phyloP scores from a whole-genome alignment of 2,888 invertebrate species.

The Lycocerus yunnanus region DNA sequence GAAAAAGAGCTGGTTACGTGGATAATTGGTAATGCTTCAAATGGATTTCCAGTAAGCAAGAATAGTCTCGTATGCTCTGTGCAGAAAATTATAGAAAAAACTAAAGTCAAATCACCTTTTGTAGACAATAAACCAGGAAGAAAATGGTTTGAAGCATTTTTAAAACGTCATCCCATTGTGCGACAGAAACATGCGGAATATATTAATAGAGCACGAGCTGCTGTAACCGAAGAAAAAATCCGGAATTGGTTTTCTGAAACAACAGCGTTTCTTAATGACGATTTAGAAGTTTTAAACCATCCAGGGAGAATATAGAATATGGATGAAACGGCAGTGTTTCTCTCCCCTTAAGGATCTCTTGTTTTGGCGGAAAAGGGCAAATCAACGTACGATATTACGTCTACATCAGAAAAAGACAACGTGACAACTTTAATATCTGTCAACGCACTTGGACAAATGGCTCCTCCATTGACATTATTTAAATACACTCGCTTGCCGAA shows the following conservation, averaged over 20 bases:
- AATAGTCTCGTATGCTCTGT: constrained; percentile 5
- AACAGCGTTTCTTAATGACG: constrained; percentile 19
- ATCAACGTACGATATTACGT: neutral
- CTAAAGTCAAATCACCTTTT: neutral
- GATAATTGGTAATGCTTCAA: neutral
- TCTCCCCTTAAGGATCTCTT: neutral
- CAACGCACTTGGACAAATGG: neutral
- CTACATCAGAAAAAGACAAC: constrained; percentile 1
- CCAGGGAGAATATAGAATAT: constrained; percentile 3
- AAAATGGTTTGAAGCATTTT: neutral
- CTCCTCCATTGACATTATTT: neutral
- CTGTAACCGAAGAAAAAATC: constrained; percentile 32
- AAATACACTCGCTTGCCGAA: neutral
- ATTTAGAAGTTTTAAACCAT: constrained; percentile 21
- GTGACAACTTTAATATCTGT: neutral
- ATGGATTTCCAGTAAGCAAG: constrained; percentile 6
- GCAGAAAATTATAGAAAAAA: neutral
- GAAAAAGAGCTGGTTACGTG: constrained; percentile 5
- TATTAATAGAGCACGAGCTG: constrained; percentile 27
- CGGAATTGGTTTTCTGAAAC: constrained; percentile 35
- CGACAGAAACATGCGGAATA: constrained; percentile 33
- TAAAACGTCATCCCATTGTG: neutral
- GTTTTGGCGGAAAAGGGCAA: neutral
- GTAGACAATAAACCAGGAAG: neutral
- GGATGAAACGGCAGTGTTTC: constrained; percentile 1